These are phyloP conservation scores for Yponomeuta cagnagella DNA, from an alignment of 2,888 invertebrate species.

Conservation along the genomic window DNA sequence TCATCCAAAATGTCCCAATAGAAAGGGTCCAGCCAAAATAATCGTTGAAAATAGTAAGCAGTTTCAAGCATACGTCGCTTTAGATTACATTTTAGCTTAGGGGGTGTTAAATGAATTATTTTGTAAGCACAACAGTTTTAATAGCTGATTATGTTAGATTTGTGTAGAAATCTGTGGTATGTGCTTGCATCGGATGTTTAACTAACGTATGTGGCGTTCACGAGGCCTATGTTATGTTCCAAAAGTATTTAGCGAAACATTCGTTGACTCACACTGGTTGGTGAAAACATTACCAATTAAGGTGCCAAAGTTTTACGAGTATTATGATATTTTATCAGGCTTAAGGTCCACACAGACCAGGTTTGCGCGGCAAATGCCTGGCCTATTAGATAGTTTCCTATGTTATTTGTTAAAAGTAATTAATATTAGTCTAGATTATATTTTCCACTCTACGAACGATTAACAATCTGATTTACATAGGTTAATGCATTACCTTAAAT, in stretches of 20 bases:
- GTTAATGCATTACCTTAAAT: background rate
- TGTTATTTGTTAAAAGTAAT: background rate
- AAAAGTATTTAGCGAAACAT: background rate
- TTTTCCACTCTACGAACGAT: background rate
- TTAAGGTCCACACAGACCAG: too few relatives aligned
- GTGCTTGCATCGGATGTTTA: background rate
- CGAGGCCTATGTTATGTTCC: background rate
- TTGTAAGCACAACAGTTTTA: too few relatives aligned
- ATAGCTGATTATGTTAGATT: background rate
- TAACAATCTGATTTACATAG: background rate
- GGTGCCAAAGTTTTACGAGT: constrained; percentile 6
- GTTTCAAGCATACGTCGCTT: too few relatives aligned
- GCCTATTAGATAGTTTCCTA: background rate
- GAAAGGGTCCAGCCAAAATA: too few relatives aligned
- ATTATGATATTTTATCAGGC: too few relatives aligned
- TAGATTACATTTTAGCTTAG: too few relatives aligned
- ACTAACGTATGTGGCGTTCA: background rate
- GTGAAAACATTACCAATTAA: background rate
- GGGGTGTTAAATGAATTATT: too few relatives aligned
- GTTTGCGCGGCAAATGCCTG: too few relatives aligned
- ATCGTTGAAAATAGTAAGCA: too few relatives aligned
- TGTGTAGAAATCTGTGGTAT: background rate
- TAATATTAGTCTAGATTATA: background rate
- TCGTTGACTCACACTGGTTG: background rate
- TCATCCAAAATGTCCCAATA: too few relatives aligned